phyloP scores from a whole-genome alignment of 2,888 invertebrate species.

The Noctua janthe region DNA sequence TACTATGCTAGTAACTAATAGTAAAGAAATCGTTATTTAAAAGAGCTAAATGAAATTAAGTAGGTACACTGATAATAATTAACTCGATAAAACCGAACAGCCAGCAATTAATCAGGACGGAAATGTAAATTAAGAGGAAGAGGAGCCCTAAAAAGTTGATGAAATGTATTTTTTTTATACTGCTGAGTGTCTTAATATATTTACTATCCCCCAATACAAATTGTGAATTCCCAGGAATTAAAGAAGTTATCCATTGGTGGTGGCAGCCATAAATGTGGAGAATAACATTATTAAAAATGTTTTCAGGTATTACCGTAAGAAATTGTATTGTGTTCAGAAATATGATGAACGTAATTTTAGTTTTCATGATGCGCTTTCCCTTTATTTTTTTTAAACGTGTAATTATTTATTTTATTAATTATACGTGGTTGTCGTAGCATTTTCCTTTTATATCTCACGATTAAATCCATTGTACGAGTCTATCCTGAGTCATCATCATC shows the following conservation, averaged over 20 bases:
- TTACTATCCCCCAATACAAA: neutral
- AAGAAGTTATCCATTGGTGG: conserved; percentile 1
- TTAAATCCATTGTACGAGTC: neutral
- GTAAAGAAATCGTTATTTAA: neutral
- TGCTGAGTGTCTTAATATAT: neutral
- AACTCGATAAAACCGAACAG: neutral
- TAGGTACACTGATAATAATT: neutral
- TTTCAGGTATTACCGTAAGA: conserved; percentile 1
- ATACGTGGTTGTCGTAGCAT: neutral
- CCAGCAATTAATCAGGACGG: neutral
- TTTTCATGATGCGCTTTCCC: neutral
- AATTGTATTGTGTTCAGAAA: conserved; percentile 13
- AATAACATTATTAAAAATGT: neutral
- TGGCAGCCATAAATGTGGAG: neutral
- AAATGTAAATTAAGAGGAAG: neutral
- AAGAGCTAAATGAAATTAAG: neutral
- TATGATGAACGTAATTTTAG: neutral
- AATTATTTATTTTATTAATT: neutral
- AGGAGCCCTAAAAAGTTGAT: neutral
- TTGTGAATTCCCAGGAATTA: neutral
- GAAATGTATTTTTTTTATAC: neutral
- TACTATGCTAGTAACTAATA: neutral
- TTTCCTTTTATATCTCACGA: neutral
- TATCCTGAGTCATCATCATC: too few relatives aligned
- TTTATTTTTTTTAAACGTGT: conserved; percentile 8